A percentile compares a stretch with the other conserved stretches of the same genome.
Conservation (phyloP, 1,140 invertebrate species). For the Homalodisca vitripennis region DNA sequence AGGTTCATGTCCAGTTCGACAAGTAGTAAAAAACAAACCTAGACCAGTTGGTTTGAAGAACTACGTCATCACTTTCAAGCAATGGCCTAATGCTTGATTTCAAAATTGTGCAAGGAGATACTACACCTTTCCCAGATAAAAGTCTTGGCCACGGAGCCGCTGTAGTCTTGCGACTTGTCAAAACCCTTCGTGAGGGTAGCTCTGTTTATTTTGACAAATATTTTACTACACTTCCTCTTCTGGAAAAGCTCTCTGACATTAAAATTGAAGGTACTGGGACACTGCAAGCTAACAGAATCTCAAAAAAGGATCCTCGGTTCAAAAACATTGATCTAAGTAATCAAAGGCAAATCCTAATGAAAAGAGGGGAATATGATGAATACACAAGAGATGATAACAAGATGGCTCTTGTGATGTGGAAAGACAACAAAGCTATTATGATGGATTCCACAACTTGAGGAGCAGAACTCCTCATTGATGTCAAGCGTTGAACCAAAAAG, state of each 20-base stretch:
- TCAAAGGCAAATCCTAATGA: slow-evolving; percentile 24
- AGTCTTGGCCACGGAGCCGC: slow-evolving; percentile 36
- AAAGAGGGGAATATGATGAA: slow-evolving; percentile 31
- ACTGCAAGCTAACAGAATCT: slow-evolving; percentile 25
- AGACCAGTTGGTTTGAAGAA: slow-evolving; percentile 41
- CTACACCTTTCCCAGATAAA: slow-evolving; percentile 14
- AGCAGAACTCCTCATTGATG: too few relatives aligned
- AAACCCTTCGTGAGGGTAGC: slow-evolving; percentile 38
- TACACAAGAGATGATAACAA: slow-evolving; percentile 24
- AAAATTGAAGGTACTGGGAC: slow-evolving; percentile 33
- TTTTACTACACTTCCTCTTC: slow-evolving; percentile 34
- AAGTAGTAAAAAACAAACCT: slow-evolving; percentile 40
- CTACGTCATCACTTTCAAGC: slow-evolving; percentile 37
- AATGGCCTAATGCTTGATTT: slow-evolving; percentile 41
- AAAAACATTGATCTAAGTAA: background rate
- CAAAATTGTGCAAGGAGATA: slow-evolving; percentile 38
- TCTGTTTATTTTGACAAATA: slow-evolving; percentile 42
- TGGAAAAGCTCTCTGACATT: slow-evolving; percentile 9
- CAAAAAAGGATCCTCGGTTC: slow-evolving; percentile 20
- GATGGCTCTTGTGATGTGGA: slow-evolving; percentile 11
- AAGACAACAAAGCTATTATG: slow-evolving; percentile 9
- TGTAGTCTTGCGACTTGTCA: slow-evolving; percentile 36
- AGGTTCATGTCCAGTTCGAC: too few relatives aligned
- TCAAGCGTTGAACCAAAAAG: slow-evolving; percentile 3
- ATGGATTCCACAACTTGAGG: slow-evolving; percentile 28